Evolutionary conservation across 2,888 invertebrate genomes (phyloP).

Genomic region (Syrista parreyssii): DNA sequence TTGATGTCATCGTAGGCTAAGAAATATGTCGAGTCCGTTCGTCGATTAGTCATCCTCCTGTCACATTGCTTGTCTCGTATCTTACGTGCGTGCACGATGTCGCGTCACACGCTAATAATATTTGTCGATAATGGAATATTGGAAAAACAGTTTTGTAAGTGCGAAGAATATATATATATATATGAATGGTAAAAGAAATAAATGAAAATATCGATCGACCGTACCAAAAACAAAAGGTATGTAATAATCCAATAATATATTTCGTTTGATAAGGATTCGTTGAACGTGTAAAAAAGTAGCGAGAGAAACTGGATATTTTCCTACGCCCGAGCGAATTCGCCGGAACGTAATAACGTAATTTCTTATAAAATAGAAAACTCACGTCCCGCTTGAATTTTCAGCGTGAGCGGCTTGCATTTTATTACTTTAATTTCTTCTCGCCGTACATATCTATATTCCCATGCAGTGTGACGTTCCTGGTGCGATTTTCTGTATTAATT

Average conservation of each 20-base stretch:
- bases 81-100: background rate
- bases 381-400: background rate
- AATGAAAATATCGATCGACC: no score
- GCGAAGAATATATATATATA: background rate
- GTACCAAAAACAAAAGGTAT: no score
- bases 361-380: background rate
- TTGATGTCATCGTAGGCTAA: background rate
- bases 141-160: background rate
- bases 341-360: background rate
- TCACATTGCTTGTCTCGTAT: background rate
- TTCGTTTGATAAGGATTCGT: background rate
- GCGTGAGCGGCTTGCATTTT: background rate
- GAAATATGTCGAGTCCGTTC: background rate
- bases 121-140: background rate
- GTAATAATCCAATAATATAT: background rate
- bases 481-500: background rate
- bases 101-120: background rate
- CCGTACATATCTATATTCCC: background rate
- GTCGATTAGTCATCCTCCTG: background rate
- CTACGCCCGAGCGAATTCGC: background rate
- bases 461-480: background rate
- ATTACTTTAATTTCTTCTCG: background rate
- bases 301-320: background rate
- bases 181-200: no score
- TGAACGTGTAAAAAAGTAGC: background rate